These are phyloP conservation scores for Liparis tanakae DNA, from an alignment of 2,797 vertebrate genomes.

Conservation along the genomic window DNA sequence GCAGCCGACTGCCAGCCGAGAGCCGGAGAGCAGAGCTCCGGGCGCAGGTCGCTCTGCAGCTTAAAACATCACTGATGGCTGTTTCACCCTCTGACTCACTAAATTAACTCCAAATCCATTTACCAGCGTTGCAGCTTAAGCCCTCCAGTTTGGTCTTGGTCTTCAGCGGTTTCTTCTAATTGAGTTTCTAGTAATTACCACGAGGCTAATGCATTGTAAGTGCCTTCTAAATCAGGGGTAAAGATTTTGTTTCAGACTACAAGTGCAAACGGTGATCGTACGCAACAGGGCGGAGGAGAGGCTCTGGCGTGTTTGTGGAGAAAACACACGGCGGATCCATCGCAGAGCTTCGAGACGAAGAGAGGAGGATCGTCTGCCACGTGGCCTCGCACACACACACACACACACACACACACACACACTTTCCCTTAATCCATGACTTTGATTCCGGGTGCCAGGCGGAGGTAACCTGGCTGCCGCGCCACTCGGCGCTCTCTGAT, in stretches of 20 bases:
- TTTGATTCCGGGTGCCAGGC: conserved; percentile 66
- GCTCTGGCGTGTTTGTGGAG: conserved; percentile 35
- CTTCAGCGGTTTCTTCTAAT: conserved; percentile 83
- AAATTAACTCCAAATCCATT: conserved; percentile 82
- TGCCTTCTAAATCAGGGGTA: conserved; percentile 83
- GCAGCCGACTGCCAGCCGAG: conserved; percentile 59
- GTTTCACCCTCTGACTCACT: conserved; percentile 82
- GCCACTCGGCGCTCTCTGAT: conserved; percentile 60
- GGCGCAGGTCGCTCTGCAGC: conserved; percentile 70
- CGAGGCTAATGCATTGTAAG: conserved; percentile 84
- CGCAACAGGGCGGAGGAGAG: conserved; percentile 48
- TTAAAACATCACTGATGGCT: conserved; percentile 79
- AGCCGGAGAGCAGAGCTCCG: conserved; percentile 51
- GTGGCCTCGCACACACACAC: conserved; percentile 21
- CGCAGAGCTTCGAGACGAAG: conserved; percentile 35
- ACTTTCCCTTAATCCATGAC: conserved; percentile 63
- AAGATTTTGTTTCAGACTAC: conserved; percentile 81
- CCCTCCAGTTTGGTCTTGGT: conserved; percentile 78
- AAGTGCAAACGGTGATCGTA: conserved; percentile 65
- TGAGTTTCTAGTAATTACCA: conserved; percentile 86
- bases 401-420: neutral
- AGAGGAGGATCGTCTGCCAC: conserved; percentile 47
- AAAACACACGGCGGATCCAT: conserved; percentile 17
- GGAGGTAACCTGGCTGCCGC: conserved; percentile 69
- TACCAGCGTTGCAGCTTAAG: conserved; percentile 80